Conservation (phyloP, 2,888 invertebrate species). For the Ophion costatus region DNA sequence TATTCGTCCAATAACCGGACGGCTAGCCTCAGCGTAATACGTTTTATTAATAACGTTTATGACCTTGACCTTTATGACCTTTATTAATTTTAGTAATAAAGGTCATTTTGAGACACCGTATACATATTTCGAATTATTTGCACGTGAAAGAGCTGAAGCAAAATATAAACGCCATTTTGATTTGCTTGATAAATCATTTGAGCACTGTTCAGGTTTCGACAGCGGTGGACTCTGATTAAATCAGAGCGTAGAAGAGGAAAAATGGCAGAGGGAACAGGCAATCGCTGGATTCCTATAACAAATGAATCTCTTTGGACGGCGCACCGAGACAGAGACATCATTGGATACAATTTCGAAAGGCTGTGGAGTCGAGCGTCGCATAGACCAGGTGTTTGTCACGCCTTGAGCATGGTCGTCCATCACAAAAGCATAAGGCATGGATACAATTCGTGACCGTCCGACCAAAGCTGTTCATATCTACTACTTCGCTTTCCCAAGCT, state of each 20-base stretch:
- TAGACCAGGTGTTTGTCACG: constrained; percentile 62
- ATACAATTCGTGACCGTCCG: constrained; percentile 54
- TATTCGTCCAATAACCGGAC: too few species aligned
- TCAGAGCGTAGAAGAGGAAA: neutral
- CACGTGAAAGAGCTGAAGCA: neutral
- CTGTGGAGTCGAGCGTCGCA: constrained; percentile 27
- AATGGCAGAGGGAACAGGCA: constrained; percentile 1
- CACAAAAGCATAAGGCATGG: constrained; percentile 57
- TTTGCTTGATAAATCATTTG: neutral
- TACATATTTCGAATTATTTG: too few species aligned
- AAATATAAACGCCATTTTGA: neutral
- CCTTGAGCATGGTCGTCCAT: constrained; percentile 59
- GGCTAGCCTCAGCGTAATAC: too few species aligned
- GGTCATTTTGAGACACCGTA: too few species aligned
- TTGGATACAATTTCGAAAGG: constrained; percentile 1
- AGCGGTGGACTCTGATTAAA: constrained; percentile 3
- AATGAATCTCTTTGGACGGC: constrained; percentile 38
- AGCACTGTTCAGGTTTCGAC: constrained; percentile 1
- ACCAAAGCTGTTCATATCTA: constrained; percentile 49
- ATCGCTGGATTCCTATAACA: constrained; percentile 39
- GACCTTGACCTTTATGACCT: too few species aligned
- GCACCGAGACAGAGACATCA: constrained; percentile 4
- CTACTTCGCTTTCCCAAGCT: constrained; percentile 22
- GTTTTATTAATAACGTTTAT: too few species aligned
- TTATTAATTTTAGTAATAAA: too few species aligned